A percentile compares a stretch with the other conserved stretches of the same genome.
These are phyloP conservation scores for Acleris sparsana DNA, from an alignment of 2,888 invertebrate species.

Conservation along the genomic window DNA sequence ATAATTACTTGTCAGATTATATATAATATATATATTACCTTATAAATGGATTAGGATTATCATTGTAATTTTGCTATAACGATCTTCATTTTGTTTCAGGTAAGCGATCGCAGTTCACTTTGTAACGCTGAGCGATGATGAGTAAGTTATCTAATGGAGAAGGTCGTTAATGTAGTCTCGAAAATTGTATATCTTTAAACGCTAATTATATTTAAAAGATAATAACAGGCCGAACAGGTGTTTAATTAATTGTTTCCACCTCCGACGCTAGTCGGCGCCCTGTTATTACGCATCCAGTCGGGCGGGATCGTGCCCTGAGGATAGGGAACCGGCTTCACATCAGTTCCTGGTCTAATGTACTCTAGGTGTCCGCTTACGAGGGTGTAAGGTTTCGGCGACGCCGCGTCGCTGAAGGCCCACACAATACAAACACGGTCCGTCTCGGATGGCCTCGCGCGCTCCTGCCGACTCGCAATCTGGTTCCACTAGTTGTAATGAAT, in stretches of 20 bases:
- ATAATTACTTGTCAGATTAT: conserved; percentile 1
- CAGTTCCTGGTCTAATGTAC: conserved; percentile 35
- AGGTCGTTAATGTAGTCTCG: conserved; percentile 43
- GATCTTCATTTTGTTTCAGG: conserved; percentile 43
- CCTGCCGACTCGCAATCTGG: conserved; percentile 48
- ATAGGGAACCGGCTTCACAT: conserved; percentile 35
- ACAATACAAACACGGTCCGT: conserved; percentile 55
- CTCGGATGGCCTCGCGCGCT: conserved; percentile 32
- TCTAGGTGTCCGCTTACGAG: conserved; percentile 59
- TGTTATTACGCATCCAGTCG: conserved; percentile 55
- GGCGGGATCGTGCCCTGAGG: conserved; percentile 43
- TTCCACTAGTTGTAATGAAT: conserved; percentile 62
- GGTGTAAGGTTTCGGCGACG: conserved; percentile 68
- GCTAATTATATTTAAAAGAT: conserved; percentile 46
- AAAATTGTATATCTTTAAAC: conserved; percentile 47
- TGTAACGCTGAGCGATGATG: conserved; percentile 5
- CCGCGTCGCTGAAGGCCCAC: conserved; percentile 46
- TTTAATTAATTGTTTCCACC: conserved; percentile 58
- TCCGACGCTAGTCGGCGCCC: conserved; percentile 39
- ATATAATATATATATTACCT: neutral
- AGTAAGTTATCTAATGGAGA: conserved; percentile 31
- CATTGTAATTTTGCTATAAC: conserved; percentile 7
- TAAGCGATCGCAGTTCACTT: conserved; percentile 39
- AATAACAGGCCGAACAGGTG: conserved; percentile 52
- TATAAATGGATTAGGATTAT: neutral